Evolutionary conservation across 2,888 invertebrate species (phyloP).

Genomic region (Lasioglossum pauxillum): DNA sequence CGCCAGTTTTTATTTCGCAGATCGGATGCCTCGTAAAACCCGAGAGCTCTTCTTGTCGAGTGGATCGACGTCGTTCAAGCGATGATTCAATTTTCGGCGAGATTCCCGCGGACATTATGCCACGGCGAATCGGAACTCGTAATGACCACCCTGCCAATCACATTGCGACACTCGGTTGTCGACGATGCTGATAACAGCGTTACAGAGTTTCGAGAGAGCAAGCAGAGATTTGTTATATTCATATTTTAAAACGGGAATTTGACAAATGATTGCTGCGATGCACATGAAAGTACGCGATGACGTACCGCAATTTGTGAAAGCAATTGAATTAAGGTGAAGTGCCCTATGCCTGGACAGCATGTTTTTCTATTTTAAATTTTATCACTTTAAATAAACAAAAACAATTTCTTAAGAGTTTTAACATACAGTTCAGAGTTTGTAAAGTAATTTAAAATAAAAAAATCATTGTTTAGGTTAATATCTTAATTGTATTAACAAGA

Average conservation of each 20-base stretch:
- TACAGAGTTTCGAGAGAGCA: not conserved
- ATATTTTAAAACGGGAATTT: not conserved
- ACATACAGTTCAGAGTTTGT: too few relatives aligned
- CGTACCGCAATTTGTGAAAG: too few relatives aligned
- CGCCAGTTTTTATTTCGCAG: constrained; percentile 11
- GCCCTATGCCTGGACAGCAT: too few relatives aligned
- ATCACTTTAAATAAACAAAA: too few relatives aligned
- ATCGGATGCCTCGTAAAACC: not conserved
- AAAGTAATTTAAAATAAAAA: too few relatives aligned
- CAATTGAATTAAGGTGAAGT: too few relatives aligned
- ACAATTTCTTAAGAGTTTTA: too few relatives aligned
- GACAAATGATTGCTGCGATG: not conserved
- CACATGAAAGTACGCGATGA: too few relatives aligned
- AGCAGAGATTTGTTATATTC: not conserved
- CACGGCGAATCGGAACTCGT: not conserved
- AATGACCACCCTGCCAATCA: not conserved
- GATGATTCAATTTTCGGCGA: not conserved
- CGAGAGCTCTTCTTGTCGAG: constrained; percentile 4
- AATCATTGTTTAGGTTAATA: too few relatives aligned
- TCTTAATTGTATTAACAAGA: too few relatives aligned
- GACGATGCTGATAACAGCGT: not conserved
- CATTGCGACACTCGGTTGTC: not conserved
- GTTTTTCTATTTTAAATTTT: too few relatives aligned
- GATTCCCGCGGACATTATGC: not conserved
- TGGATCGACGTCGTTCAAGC: not conserved